These are phyloP conservation scores for Pocillopora grandis DNA, from an alignment of 92 coral and sea anemone species.

Conservation along the genomic window DNA sequence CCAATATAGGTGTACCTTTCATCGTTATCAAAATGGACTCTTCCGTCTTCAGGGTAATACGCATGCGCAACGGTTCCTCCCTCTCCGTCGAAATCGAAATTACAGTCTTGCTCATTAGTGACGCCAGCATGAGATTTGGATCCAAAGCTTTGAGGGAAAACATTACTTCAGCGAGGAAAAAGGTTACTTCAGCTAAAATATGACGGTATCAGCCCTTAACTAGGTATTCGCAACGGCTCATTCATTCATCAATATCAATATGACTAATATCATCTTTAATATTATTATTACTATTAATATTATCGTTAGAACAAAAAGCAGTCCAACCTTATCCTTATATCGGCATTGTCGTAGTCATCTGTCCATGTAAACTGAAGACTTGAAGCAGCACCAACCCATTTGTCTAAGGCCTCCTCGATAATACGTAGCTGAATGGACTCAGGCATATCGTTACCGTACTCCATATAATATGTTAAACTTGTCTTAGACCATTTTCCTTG, in stretches of 20 bases:
- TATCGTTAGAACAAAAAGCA: too few relatives aligned
- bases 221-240: too few relatives aligned
- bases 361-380: slow-evolving; percentile 45
- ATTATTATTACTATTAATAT: too few relatives aligned
- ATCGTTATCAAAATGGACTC: slow-evolving; percentile 40
- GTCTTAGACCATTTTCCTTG: slow-evolving; percentile 48
- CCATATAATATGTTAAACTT: slow-evolving; percentile 44
- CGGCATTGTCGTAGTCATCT: slow-evolving; percentile 28
- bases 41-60: slow-evolving; percentile 18
- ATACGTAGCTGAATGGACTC: slow-evolving; percentile 15
- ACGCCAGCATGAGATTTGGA: slow-evolving; percentile 52
- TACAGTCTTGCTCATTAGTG: slow-evolving; percentile 44
- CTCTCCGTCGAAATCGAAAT: slow-evolving; percentile 66
- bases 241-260: too few relatives aligned
- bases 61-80: slow-evolving; percentile 10
- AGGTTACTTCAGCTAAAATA: too few relatives aligned
- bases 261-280: too few relatives aligned
- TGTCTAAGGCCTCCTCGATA: slow-evolving; percentile 48
- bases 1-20: slow-evolving; percentile 27
- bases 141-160: too few relatives aligned
- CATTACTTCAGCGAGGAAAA: too few relatives aligned
- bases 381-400: slow-evolving; percentile 62
- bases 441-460: slow-evolving; percentile 44
- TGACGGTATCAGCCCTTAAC: too few relatives aligned
- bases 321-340: slow-evolving; percentile 22